Percentiles rank a stretch among this genome's conserved stretches.
These are phyloP conservation scores for Echinometra lucunter DNA, from an alignment of 53 echinoderm and acorn worm genomes.

Conservation along the genomic window DNA sequence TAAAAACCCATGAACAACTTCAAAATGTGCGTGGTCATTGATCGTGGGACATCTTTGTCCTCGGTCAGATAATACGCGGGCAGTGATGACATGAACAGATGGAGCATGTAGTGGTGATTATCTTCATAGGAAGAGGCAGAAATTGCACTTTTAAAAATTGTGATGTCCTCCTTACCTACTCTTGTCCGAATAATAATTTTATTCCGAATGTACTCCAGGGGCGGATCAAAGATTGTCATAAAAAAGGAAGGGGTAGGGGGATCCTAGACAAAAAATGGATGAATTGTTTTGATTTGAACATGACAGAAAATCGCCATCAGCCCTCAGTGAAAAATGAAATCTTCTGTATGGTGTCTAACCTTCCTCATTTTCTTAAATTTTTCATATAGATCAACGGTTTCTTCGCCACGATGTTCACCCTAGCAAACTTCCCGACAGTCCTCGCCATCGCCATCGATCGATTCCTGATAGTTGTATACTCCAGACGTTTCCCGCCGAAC, in stretches of 20 bases:
- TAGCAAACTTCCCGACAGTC: conserved; percentile 55
- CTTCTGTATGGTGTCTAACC: neutral
- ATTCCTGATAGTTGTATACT: conserved; percentile 63
- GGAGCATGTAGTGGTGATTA: neutral
- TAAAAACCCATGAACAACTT: neutral
- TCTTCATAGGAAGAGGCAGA: neutral
- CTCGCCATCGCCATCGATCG: conserved; percentile 62
- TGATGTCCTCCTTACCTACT: neutral
- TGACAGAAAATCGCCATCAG: neutral
- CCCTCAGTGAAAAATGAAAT: too few species aligned
- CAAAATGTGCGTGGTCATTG: neutral
- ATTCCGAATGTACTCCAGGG: too few species aligned
- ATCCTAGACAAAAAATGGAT: too few species aligned
- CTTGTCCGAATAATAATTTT: too few species aligned
- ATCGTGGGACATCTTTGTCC: neutral
- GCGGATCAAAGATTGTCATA: too few species aligned
- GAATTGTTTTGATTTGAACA: neutral
- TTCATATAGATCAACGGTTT: conserved; percentile 56
- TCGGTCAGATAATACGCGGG: neutral
- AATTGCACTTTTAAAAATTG: neutral
- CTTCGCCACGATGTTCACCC: conserved; percentile 49
- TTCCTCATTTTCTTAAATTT: neutral
- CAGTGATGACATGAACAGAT: neutral
- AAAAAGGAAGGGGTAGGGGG: too few species aligned
- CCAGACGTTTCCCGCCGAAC: conserved; percentile 55